phyloP scores from a whole-genome alignment of 2,113 vertebrate genomes.

The Actenoides hombroni region DNA sequence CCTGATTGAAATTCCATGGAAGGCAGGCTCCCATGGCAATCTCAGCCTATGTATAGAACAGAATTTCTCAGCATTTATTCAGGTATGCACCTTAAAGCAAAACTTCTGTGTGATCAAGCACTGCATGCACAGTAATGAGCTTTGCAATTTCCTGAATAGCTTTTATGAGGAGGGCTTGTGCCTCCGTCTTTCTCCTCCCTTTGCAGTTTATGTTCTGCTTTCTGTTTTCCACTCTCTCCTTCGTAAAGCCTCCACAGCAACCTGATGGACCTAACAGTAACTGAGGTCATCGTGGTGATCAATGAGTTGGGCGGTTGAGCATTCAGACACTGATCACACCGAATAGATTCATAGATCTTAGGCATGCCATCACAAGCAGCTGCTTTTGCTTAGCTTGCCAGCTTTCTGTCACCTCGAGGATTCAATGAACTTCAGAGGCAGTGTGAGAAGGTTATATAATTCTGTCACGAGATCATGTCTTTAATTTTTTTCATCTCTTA shows the following conservation, averaged over 20 bases:
- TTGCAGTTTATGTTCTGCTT: not conserved
- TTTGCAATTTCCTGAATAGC: conserved; percentile 37
- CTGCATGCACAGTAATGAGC: not conserved
- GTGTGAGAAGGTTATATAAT: conserved; percentile 51
- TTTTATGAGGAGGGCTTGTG: not conserved
- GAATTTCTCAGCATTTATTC: not conserved
- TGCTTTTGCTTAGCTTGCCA: conserved; percentile 48
- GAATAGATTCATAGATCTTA: conserved; percentile 5
- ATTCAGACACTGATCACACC: conserved; percentile 21
- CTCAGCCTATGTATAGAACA: not conserved
- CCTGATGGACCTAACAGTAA: conserved; percentile 23
- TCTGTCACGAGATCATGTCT: conserved; percentile 54
- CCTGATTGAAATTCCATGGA: not conserved
- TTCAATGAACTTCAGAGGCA: conserved; percentile 37
- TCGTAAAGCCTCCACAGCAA: not conserved
- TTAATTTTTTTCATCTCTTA: conserved; percentile 51
- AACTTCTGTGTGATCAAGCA: not conserved
- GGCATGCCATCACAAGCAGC: conserved; percentile 33
- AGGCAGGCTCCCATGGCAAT: not conserved
- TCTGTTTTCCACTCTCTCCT: not conserved
- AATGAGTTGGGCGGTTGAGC: not conserved
- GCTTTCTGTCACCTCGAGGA: conserved; percentile 32
- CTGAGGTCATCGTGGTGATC: conserved; percentile 53
- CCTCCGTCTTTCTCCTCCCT: not conserved
- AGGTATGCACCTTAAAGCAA: conserved; percentile 19